Evolutionary conservation across 2,113 vertebrate genomes (phyloP), one percentile per base, ranked within the genome.

Genomic region (Prunella himalayana): DNA sequence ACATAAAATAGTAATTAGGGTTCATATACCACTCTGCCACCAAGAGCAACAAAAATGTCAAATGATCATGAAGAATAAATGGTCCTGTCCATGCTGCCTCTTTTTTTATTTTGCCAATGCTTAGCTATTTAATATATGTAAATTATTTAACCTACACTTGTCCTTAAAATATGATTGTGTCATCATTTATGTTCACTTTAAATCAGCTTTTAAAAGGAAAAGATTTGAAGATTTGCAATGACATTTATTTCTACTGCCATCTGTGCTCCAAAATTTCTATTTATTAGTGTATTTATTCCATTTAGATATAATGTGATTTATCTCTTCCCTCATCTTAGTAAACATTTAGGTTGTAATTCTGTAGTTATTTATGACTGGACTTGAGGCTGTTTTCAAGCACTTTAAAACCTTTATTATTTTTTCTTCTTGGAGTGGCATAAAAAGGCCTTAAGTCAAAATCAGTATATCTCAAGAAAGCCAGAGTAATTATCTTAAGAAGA

Each of bases 1-100:
- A 56, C 91, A 89, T 95, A 89, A 97, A 97, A 89, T 92, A 88
- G 88, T 97, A 92, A 90, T 98, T 96, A 96, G 42, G 37, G n/a
- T 42, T 93, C 69, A 30, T 71, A 65, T 63, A 93, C 51, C 54
- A 42, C 18, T 87, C 59, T 88, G 93, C 89, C 78, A 86, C 51
- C 91, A 92, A 92, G 42, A 94, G 75, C 42, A 91, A 57, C 95
- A 91, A 82, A 90, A 95, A 89, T 27, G 21, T 73, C 90, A 78
- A 51, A 69, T 50, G 64, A 42, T 66, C 66, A 70, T 90, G 88
- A 90, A 90, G 70, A 94, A 92, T 69, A 61, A 63, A 51, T 42
- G 51, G 65, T 93, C 66, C 44, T 25, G 31, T 35, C 49, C 37
- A 68, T 24, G 16, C 39, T 91, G 49, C 42, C 57, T 80, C 18